A percentile compares a stretch with the other conserved stretches of the same genome.
Evolutionary conservation across 1,140 invertebrate species (phyloP).

Genomic region (Drosophila novamexicana): DNA sequence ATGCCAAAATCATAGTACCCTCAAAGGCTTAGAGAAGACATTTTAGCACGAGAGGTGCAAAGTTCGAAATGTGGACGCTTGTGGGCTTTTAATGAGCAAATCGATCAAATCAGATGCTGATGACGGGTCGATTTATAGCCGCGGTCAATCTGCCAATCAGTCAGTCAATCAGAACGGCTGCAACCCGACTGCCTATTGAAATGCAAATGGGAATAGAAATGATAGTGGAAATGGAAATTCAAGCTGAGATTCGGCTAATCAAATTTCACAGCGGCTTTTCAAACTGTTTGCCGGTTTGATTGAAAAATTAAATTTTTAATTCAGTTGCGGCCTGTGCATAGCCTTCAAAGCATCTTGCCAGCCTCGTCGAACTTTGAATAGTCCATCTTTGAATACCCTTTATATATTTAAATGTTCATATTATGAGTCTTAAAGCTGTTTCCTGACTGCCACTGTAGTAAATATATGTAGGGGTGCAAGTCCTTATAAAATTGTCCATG

Average conservation of each 20-base stretch:
- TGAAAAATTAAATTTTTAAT: constrained; percentile 81
- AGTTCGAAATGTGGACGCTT: constrained; percentile 1
- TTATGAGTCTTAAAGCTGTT: too few species aligned
- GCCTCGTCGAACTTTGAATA: background rate
- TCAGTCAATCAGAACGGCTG: constrained; percentile 19
- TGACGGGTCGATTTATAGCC: background rate
- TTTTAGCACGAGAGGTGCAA: constrained; percentile 15
- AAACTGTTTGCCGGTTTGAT: constrained; percentile 69
- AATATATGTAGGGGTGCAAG: too few species aligned
- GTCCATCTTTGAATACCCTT: background rate
- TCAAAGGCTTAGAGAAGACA: background rate
- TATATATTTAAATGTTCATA: background rate
- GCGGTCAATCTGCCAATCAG: constrained; percentile 8
- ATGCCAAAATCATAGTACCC: too few species aligned
- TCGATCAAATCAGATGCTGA: constrained; percentile 12
- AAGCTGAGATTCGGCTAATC: constrained; percentile 42
- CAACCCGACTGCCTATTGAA: constrained; percentile 4
- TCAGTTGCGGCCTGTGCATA: constrained; percentile 45
- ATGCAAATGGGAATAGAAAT: constrained; percentile 17
- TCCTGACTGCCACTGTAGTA: too few species aligned
- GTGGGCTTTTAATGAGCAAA: constrained; percentile 7
- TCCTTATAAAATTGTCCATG: too few species aligned
- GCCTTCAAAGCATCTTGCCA: background rate
- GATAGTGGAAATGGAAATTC: constrained; percentile 16
- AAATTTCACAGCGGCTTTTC: constrained; percentile 46